Evolutionary conservation across 1,140 invertebrate genomes (phyloP).

Genomic region (Meloidogyne floridensis): DNA sequence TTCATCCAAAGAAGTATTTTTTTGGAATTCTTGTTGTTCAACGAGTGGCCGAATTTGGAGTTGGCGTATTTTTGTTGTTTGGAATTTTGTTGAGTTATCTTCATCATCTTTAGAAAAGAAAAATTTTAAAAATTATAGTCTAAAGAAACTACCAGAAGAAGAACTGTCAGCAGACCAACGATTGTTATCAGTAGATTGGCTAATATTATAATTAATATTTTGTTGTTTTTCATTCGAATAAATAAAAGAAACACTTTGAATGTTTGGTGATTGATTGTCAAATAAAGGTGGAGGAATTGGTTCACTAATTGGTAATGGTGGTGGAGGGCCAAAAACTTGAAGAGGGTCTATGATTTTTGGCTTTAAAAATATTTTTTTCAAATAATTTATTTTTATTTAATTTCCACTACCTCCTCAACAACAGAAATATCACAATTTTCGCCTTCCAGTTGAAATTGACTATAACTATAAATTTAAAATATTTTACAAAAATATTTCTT

Average conservation of each 20-base stretch:
- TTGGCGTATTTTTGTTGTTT: slow-evolving; percentile 58
- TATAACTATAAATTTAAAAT: background rate
- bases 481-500: background rate
- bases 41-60: slow-evolving; percentile 60
- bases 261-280: slow-evolving; percentile 14
- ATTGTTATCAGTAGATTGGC: background rate
- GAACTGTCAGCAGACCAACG: slow-evolving; percentile 9
- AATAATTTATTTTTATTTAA: background rate
- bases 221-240: background rate
- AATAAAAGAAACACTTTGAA: slow-evolving; percentile 25
- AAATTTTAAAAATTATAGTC: background rate
- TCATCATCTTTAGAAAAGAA: slow-evolving; percentile 42
- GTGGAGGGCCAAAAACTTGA: slow-evolving; percentile 35
- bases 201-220: slow-evolving; percentile 11
- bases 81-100: slow-evolving; percentile 41
- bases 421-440: slow-evolving; percentile 14
- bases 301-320: slow-evolving; percentile 34
- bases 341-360: slow-evolving; percentile 16
- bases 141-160: background rate
- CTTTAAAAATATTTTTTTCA: background rate
- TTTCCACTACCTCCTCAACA: background rate
- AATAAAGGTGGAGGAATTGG: slow-evolving; percentile 16
- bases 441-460: background rate
- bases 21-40: slow-evolving; percentile 29
- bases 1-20: slow-evolving; percentile 62